These are phyloP conservation scores for Ornithoptera priamus DNA, from an alignment of 2,888 invertebrate species.

Conservation along the genomic window DNA sequence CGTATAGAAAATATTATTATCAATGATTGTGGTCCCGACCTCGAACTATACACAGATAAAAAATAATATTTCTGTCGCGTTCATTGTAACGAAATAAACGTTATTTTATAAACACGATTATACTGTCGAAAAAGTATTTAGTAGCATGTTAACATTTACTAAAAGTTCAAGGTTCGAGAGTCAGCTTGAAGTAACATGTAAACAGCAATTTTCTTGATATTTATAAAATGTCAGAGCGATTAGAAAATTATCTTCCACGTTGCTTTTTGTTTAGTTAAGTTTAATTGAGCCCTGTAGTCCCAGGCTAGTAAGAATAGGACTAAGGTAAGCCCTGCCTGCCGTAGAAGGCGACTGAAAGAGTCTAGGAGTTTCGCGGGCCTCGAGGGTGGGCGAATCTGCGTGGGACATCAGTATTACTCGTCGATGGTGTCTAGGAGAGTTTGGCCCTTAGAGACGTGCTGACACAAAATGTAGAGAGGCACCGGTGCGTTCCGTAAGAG, in stretches of 20 bases:
- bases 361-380: no score
- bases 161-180: not conserved
- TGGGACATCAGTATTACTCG: no score
- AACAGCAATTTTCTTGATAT: not conserved
- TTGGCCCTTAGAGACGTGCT: no score
- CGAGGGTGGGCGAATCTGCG: no score
- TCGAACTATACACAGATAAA: slow-evolving; percentile 16
- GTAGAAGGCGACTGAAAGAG: no score
- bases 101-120: not conserved
- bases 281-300: no score
- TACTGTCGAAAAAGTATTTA: not conserved
- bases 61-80: not conserved
- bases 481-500: no score
- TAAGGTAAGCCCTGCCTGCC: no score
- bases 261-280: no score
- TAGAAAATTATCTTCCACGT: not conserved
- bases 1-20: slow-evolving; percentile 10
- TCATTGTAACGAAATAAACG: not conserved
- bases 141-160: not conserved
- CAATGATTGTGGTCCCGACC: slow-evolving; percentile 10
- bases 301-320: no score
- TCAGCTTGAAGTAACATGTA: not conserved
- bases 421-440: no score
- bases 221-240: not conserved
- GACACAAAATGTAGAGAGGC: no score